Base-by-base conservation (phyloP, 2,888 invertebrate genomes). In the Enchytraeus crypticus region DNA sequence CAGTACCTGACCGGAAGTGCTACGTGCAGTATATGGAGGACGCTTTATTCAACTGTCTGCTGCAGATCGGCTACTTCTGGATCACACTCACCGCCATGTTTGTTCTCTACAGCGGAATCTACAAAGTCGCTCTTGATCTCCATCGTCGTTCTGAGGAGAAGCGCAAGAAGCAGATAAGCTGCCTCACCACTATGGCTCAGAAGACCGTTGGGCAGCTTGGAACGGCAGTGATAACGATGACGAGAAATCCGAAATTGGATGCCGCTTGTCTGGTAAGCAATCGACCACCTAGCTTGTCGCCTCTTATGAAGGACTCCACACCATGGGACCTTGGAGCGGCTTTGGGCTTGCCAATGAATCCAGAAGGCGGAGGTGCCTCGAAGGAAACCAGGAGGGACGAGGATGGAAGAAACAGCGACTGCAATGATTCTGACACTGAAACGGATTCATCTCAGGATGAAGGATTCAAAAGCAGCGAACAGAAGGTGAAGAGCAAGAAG, bases 61-160 rank as follows among this genome's bases (percentile, higher is more conserved):
- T 97, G n/a, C 96, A 96, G 60, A n/a, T 97, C 72, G 89, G 89
- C 53, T 97, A 97, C 79, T 97, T 93, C 78, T 97, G 95, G 96
- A 92, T 90, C 49, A 98, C 98, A 0, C 82, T 98, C 33, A 86
- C 93, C 59, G 92, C 99, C 46, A 85, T 99, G 65, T 91, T 96
- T 76, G 87, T 92, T 62, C 84, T 99, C 11, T 98, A 99, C 78
- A 92, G 90, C 54, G 96, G 95, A 11, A 97, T 97, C 33, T 51
- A 18, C 26, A 45, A 49, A 38, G 59, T 59, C 14, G 59, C 59
- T 27, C 53, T 59, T 1, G 59, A 49, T 29, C 54, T 59, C 8
- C 59, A 59, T 33, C 14, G 59, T 30, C 56, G 53, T n/a, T 53
- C 59, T 5, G 59, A 59, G 38, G 53, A 54, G 21, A 59, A 59